These are phyloP conservation scores for Mellivora capensis DNA, from an alignment of 2,113 vertebrate species.

Conservation along the genomic window DNA sequence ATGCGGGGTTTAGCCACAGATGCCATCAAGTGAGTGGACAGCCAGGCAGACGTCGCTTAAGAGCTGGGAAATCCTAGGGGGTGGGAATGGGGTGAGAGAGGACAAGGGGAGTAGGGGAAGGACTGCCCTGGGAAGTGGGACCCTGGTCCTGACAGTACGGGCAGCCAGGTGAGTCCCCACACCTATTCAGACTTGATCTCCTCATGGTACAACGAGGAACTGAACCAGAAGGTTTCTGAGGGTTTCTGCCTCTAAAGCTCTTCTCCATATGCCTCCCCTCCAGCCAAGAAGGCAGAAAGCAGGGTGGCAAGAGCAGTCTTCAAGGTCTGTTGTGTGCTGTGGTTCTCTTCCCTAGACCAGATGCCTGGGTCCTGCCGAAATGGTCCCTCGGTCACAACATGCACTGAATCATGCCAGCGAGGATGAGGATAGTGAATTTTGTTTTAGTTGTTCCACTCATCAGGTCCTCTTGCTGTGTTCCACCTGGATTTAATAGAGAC, in stretches of 20 bases:
- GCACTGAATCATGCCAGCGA: too few relatives aligned
- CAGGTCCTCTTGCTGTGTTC: neutral
- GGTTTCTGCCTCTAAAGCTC: neutral
- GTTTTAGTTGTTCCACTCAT: neutral
- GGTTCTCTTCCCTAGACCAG: neutral
- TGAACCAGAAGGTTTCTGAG: neutral
- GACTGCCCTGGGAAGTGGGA: neutral
- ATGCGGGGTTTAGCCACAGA: neutral
- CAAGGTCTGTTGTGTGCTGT: neutral
- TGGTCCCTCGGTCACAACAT: neutral
- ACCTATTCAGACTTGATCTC: neutral
- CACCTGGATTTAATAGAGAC: neutral
- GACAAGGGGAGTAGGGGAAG: neutral
- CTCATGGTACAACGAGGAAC: neutral
- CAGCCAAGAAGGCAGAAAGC: neutral
- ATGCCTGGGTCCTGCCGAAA: neutral
- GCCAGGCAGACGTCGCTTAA: neutral
- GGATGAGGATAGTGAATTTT: neutral
- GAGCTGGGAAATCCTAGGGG: neutral
- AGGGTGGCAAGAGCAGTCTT: neutral
- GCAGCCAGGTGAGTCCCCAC: neutral
- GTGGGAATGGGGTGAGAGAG: accelerated
- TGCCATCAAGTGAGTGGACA: neutral
- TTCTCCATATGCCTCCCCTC: neutral
- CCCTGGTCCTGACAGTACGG: neutral